Evolutionary conservation across 2,797 vertebrate genomes (phyloP), one percentile per base, ranked within the genome.

Genomic region (Lithobates pipiens): DNA sequence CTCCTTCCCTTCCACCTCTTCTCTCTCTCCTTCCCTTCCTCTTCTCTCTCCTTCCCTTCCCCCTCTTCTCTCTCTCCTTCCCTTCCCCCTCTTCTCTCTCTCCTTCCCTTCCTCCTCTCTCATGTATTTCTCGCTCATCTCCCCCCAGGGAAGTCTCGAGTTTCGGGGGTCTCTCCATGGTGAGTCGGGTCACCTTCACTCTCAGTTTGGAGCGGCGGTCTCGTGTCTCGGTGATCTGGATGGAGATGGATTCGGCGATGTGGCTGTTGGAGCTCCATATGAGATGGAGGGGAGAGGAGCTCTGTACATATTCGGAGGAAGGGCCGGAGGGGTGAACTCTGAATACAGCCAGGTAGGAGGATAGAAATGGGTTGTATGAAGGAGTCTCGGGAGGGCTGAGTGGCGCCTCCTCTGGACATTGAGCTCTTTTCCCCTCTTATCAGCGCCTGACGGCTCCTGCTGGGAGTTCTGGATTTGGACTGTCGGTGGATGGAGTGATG

Each of bases 251-350:
- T 90, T 96, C 75, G 75, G 36, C 11, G 97, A 98, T 0, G 89
- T 97, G 79, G 96, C 96, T 1, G 94, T 97, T 36, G 97, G 96
- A 42, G 96, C 96, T 1, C 97, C 96, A 0, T 91, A 96, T 2
- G 95, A 96, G 5, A 90, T 91, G 1, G 95, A 96, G 5, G 90
- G 91, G 1, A 89, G 72, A 0, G 96, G 97, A 13, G 94, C 90
- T 0, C 89, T 98, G 57, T 98, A 97, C 86, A 95, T 98, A 88
- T 97, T 94, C 90, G 95, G 94, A 0, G 96, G 96, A 5, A 84
- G 5, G 3, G 11, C 0, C 0, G 84, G 0, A 0, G 95, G 94
- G 2, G 92, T 96, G 77, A 88, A 80, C 15, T 50, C 50, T 10
- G 18, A 3, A 9, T 92, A 89, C 36, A 93, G 92, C 81, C 96